Percentiles rank a stretch among this genome's conserved stretches.
Evolutionary conservation across 2,888 invertebrate species (phyloP).

Genomic region (Ectemnius cavifrons): DNA sequence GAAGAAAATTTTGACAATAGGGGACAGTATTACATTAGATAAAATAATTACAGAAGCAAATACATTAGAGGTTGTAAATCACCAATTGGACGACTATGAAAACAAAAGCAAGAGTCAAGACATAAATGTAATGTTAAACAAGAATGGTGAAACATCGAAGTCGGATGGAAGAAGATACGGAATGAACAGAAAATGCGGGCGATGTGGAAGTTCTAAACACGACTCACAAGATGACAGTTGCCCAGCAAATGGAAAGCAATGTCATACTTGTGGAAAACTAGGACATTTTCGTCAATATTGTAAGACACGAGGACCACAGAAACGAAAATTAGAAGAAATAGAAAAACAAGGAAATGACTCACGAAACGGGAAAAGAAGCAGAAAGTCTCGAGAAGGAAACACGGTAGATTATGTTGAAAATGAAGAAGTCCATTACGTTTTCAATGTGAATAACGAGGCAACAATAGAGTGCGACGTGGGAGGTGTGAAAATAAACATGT

Average conservation of each 20-base stretch:
- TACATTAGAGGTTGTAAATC: not conserved
- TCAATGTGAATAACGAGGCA: slow-evolving; percentile 33
- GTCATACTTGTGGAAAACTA: no score
- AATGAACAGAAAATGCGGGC: not conserved
- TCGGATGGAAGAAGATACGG: not conserved
- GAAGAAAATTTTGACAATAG: not conserved
- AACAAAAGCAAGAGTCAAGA: not conserved
- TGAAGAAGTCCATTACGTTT: slow-evolving; percentile 20
- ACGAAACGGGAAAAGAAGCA: not conserved
- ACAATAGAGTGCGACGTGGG: slow-evolving; percentile 32
- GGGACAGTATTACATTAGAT: not conserved
- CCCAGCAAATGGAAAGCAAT: no score
- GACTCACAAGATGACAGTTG: no score
- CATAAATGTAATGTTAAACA: not conserved
- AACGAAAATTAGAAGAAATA: not conserved
- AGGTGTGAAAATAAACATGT: slow-evolving; percentile 45
- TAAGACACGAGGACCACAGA: not conserved
- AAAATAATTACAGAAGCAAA: not conserved
- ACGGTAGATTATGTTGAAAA: not conserved
- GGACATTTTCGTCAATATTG: not conserved
- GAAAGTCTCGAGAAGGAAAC: not conserved
- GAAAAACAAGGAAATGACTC: not conserved
- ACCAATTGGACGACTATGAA: not conserved
- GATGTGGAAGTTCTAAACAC: no score
- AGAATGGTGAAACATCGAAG: not conserved